Percentiles rank a stretch among this genome's conserved stretches.
These are phyloP conservation scores for Dichetophora obliterata DNA, from an alignment of 2,888 invertebrate genomes.

Conservation along the genomic window DNA sequence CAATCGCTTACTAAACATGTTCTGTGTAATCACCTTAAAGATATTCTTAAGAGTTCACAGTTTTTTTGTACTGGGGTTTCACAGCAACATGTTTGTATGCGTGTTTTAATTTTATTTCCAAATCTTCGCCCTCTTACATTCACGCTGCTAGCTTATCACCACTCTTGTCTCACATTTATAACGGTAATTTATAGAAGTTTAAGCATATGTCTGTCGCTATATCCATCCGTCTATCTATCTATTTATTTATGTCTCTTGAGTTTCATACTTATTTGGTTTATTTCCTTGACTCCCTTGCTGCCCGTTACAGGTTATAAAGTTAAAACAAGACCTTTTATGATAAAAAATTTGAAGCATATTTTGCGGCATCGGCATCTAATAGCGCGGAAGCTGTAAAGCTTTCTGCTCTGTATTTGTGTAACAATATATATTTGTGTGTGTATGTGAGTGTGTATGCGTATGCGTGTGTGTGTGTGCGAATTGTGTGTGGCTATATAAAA, in stretches of 20 bases:
- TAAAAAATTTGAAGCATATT: not conserved
- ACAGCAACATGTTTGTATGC: conserved; percentile 27
- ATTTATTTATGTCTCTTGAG: not conserved
- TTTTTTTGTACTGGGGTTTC: too few relatives aligned
- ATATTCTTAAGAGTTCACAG: too few relatives aligned
- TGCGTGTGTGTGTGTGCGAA: not conserved
- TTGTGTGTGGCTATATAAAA: not conserved
- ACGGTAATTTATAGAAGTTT: conserved; percentile 20
- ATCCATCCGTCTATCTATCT: not conserved
- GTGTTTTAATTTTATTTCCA: not conserved
- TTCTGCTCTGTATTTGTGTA: not conserved
- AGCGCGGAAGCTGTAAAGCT: not conserved
- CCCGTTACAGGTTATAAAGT: conserved; percentile 6
- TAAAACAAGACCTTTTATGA: conserved; percentile 11
- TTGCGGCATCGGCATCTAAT: conserved; percentile 19
- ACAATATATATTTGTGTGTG: too few relatives aligned
- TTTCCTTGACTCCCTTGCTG: not conserved
- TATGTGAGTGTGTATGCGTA: not conserved
- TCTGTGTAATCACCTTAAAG: too few relatives aligned
- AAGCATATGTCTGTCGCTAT: conserved; percentile 14
- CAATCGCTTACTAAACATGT: too few relatives aligned
- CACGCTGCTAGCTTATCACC: conserved; percentile 8
- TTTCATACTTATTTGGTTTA: not conserved
- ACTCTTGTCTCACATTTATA: not conserved
- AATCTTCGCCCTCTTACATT: too few relatives aligned